phyloP scores from a whole-genome alignment of 2,797 vertebrate genomes.

The Heliangelus exortis region DNA sequence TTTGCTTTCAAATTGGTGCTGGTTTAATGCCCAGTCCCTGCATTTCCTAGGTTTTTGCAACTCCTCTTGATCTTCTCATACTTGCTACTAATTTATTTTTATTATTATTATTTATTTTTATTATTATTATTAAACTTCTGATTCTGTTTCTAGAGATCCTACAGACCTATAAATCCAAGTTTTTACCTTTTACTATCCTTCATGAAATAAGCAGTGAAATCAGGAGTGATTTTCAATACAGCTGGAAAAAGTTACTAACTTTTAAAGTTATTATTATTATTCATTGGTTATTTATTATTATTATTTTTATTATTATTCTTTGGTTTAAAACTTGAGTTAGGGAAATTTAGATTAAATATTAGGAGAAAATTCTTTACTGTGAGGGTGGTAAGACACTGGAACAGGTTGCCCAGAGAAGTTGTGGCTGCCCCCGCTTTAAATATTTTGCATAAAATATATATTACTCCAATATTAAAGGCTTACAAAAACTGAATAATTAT shows the following conservation, averaged over 20 bases:
- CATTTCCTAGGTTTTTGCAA: background rate
- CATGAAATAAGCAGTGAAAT: background rate
- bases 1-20: background rate
- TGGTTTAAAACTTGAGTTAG: too few relatives aligned
- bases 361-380: too few relatives aligned
- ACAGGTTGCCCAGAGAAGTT: too few relatives aligned
- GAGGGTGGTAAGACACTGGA: too few relatives aligned
- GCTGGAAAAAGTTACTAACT: background rate
- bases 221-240: background rate
- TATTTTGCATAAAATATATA: too few relatives aligned
- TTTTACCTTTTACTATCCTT: background rate
- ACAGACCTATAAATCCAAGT: background rate
- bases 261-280: too few relatives aligned
- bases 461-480: background rate
- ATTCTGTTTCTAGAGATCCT: background rate
- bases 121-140: too few relatives aligned
- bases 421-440: too few relatives aligned
- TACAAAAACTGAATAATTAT: background rate
- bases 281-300: too few relatives aligned
- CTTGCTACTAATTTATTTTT: background rate
- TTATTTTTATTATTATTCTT: too few relatives aligned
- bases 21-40: background rate
- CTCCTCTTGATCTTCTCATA: background rate
- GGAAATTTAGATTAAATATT: too few relatives aligned
- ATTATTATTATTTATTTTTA: too few relatives aligned